Evolutionary conservation across 2,888 invertebrate genomes (phyloP), one percentile per base, ranked within the genome.

Genomic region (Ethmia dodecea): DNA sequence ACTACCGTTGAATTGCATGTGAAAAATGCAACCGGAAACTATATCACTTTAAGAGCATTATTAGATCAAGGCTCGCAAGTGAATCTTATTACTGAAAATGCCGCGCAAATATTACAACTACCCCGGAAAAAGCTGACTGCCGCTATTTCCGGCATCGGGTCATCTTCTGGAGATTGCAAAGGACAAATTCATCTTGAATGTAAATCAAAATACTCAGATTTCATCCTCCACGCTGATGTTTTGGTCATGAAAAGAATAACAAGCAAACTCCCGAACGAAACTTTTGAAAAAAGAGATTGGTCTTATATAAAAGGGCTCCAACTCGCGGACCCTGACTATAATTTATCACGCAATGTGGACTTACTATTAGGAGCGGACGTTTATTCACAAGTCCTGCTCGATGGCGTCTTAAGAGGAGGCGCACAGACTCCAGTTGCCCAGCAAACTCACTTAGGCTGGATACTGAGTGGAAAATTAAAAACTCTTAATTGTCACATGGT

Each of bases 291-390:
- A 18, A 26, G 20, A 18, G 14, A 30, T 1, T 40, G 37, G 37
- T 10, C 27, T 14, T 31, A 39, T 25, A 2, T 37, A 8, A 18
- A 33, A 25, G 24, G 29, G 35, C 16, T 36, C 5, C 13, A 35
- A 3, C 12, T 37, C n/a, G 42, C 44, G 1, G 42, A 42, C 20
- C 42, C 44, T 1, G 22, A 40, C 1, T 42, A 35, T 13, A 40
- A 42, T 14, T 18, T 40, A 1, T 40, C 42, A 5, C 8, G 37
- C 13, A 16, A 34, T 3, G 31, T 44, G 1, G 44, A 44, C 26
- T 18, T 44, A 2, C 22, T 44, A 3, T 20, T 43, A 6, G 43
- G 33, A 1, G 40, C 40, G 5, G 18, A 18, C 18, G 8, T 18
- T 8, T 18, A 18, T 8, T 18, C 18, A 4, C 5, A 18, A 4